Percentiles rank a stretch among this genome's conserved stretches.
Conservation (phyloP, 2,113 vertebrate species). For the Nestor notabilis region DNA sequence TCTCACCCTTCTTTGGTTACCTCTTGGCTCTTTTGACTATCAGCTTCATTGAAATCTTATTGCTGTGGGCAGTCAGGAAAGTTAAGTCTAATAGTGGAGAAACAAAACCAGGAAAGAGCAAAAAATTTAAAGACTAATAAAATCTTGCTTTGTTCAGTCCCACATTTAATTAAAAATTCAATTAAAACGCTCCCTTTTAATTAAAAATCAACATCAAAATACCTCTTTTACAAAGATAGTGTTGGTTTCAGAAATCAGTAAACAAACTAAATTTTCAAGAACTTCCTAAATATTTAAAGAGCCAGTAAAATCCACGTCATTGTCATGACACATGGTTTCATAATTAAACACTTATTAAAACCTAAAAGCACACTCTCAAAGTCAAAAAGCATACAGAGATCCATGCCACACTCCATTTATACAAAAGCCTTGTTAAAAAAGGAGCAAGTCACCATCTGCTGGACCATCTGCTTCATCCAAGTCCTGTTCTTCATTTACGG, state of each 20-base stretch:
- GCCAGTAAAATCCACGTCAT: not conserved
- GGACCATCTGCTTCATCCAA: conserved; percentile 57
- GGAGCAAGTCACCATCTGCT: conserved; percentile 66
- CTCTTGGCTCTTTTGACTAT: not conserved
- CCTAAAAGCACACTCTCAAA: conserved; percentile 28
- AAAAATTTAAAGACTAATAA: not conserved
- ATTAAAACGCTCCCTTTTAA: not conserved
- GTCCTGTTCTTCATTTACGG: conserved; percentile 34
- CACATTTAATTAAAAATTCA: not conserved
- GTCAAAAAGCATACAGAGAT: conserved; percentile 37
- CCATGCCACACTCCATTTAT: conserved; percentile 41
- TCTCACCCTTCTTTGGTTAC: not conserved
- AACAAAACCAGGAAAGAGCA: not conserved
- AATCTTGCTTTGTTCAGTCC: not conserved
- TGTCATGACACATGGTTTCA: not conserved
- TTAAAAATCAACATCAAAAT: not conserved
- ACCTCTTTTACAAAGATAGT: not conserved
- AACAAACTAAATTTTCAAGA: not conserved
- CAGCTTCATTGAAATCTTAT: not conserved
- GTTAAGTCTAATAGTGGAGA: not conserved
- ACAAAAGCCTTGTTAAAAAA: conserved; percentile 63
- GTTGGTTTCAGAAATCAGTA: not conserved
- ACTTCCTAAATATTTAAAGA: not conserved
- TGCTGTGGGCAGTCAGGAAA: not conserved
- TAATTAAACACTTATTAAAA: not conserved